Evolutionary conservation across 2,797 vertebrate genomes (phyloP).

Genomic region (Gila robusta): DNA sequence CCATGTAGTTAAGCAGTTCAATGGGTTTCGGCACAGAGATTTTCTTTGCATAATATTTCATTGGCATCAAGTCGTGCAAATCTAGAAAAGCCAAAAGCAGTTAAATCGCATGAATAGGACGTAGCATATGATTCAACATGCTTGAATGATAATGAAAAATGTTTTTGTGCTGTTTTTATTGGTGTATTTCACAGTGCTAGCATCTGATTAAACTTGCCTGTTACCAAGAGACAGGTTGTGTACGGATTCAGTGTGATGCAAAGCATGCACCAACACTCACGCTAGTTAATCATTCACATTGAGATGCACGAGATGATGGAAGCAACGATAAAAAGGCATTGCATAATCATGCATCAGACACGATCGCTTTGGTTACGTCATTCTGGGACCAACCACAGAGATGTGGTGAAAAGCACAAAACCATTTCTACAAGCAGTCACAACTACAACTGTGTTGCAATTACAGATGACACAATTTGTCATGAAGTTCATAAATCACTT

Average conservation of each 20-base stretch:
- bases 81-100: not conserved
- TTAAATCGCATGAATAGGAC: not conserved
- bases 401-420: not conserved
- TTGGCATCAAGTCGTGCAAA: not conserved
- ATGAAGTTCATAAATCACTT: not conserved
- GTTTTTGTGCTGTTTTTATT: not conserved
- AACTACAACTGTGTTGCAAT: not conserved
- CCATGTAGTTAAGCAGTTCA: not conserved
- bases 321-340: not conserved
- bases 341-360: not conserved
- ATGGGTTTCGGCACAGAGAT: not conserved
- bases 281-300: slow-evolving; percentile 9
- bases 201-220: slow-evolving; percentile 16
- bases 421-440: not conserved
- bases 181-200: slow-evolving; percentile 27
- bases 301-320: slow-evolving; percentile 11
- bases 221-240: slow-evolving; percentile 14
- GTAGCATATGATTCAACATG: not conserved
- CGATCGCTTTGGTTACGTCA: not conserved
- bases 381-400: not conserved
- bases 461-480: not conserved
- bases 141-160: not conserved
- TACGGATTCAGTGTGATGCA: slow-evolving; percentile 22
- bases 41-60: too few species aligned
- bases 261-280: not conserved